Evolutionary conservation across 2,113 vertebrate genomes (phyloP), one percentile per base, ranked within the genome.

Genomic region (Tachuris rubrigastra): DNA sequence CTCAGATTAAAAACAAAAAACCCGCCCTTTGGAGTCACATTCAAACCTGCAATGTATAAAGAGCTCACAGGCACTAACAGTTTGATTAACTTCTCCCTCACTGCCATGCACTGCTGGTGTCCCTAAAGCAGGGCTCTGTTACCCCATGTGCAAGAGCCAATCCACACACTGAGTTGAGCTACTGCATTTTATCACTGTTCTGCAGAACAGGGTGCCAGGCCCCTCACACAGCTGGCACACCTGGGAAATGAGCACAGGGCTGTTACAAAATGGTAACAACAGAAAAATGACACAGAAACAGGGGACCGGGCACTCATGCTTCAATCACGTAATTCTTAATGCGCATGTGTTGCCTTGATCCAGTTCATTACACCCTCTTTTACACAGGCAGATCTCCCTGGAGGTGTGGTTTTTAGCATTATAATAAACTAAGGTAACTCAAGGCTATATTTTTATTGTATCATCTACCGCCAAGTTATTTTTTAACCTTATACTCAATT

Each of bases 141-240:
- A 46, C 28, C 8, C 9, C 0, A 0, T 53, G 39, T 42, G 55
- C 41, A 49, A 37, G 41, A 69, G 21, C 30, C 25, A 55, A 10
- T 9, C 33, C 62, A 25, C 53, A 47, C 3, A 1, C 14, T 0
- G 0, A 76, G 55, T 12, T n/a, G 39, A 55, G 53, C 27, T 5
- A 10, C 37, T 39, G 68, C 9, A 10, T 19, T 76, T 62, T 62
- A 55, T 28, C 47, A 47, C 14, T 41, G 3, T 15, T 18, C 47
- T 69, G 41, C 49, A 90, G 47, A 69, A 27, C 47, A 49, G 46
- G 55, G 25, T 47, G 55, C 30, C 79, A 35, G 62, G 46, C 14
- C 30, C 20, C n/a, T 60, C 39, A 37, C 19, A 67, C 10, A 11
- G 13, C 47, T 47, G 49, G 13, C 27, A 62, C 33, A 75, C 35